Evolutionary conservation across 2,797 vertebrate genomes (phyloP).

Genomic region (Nasua narica): DNA sequence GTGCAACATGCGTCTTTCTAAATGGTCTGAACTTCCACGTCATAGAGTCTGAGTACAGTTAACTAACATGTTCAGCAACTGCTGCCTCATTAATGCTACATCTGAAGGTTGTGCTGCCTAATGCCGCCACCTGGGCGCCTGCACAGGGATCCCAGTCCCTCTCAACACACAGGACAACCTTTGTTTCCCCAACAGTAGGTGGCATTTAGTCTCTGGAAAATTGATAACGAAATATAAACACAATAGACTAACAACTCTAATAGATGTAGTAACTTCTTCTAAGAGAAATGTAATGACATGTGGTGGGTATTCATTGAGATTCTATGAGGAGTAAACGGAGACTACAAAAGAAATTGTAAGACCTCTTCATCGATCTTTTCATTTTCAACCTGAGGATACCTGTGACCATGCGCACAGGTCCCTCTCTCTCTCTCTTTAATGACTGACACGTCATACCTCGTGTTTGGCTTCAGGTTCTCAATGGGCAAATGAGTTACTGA

Average conservation of each 20-base stretch:
- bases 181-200: not conserved
- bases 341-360: not conserved
- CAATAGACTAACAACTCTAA: not conserved
- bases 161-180: not conserved
- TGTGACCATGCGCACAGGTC: not conserved
- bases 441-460: conserved; percentile 85
- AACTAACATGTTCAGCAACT: not conserved
- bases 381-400: not conserved
- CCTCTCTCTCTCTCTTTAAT: not conserved
- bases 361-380: not conserved
- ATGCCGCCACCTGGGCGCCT: too few relatives aligned
- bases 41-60: not conserved
- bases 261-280: not conserved
- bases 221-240: not conserved
- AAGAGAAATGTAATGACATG: not conserved
- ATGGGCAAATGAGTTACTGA: conserved; percentile 92
- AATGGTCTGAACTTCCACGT: not conserved
- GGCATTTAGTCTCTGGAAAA: not conserved
- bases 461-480: conserved; percentile 99
- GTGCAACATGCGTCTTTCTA: not conserved
- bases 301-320: not conserved
- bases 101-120: not conserved
- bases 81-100: not conserved
- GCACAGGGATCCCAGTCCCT: not conserved
- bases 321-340: not conserved